Evolutionary conservation across 2,888 invertebrate species (phyloP).

Genomic region (Clitarchus hookeri): DNA sequence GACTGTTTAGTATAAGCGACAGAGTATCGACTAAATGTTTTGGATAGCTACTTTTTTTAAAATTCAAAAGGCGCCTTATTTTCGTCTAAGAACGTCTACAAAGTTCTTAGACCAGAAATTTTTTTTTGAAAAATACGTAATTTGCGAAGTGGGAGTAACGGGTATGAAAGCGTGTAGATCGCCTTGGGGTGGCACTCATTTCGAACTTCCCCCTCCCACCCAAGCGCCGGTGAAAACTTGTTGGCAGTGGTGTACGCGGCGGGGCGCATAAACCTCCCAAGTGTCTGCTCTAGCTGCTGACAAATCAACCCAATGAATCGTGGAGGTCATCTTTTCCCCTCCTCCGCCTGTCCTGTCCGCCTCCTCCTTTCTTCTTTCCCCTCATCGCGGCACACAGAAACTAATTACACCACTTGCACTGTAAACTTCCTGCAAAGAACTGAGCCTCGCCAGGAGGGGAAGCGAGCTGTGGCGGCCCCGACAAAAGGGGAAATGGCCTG

Average conservation of each 20-base stretch:
- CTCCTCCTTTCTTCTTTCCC: conserved; percentile 2
- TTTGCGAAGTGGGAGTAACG: too few relatives aligned
- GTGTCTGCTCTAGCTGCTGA: conserved; percentile 16
- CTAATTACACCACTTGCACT: conserved; percentile 27
- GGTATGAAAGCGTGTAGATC: too few relatives aligned
- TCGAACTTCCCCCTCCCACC: too few relatives aligned
- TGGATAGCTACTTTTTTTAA: too few relatives aligned
- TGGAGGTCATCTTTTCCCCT: conserved; percentile 25
- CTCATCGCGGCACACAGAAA: conserved; percentile 5
- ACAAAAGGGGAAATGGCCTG: background rate
- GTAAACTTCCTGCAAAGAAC: conserved; percentile 25
- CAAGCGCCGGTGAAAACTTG: background rate
- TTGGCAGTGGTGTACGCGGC: background rate
- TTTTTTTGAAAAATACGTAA: too few relatives aligned
- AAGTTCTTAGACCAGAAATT: too few relatives aligned
- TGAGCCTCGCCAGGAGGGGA: background rate
- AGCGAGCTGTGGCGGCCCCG: background rate
- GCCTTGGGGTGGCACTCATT: too few relatives aligned
- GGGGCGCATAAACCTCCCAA: conserved; percentile 16
- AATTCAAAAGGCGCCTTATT: too few relatives aligned
- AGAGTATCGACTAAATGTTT: too few relatives aligned
- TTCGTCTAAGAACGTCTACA: too few relatives aligned
- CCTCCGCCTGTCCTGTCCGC: background rate
- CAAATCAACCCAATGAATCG: conserved; percentile 27
- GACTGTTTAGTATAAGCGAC: too few relatives aligned